These are phyloP conservation scores for cattle (Bos taurus) DNA, from an alignment of 2,113 vertebrate genomes.

Conservation along the genomic window ARS-UCD2.0 NC_037338.1:105081501-105082000, in stretches of 20 bases:
- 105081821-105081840: neutral
- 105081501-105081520: constrained; percentile 37
- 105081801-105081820: neutral
- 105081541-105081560: neutral
- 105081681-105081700: accelerated
- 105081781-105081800: neutral
- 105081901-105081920: neutral
- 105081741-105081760: neutral
- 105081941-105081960: neutral
- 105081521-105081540: neutral
- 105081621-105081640: accelerated
- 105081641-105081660: neutral
- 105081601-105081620: neutral
- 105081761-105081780: accelerated
- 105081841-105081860: neutral
- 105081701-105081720: neutral
- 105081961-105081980: neutral
- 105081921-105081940: neutral
- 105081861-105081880: too few species aligned
- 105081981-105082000: neutral
- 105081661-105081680: neutral
- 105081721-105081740: too few species aligned
- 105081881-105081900: neutral
- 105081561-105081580: constrained; percentile 1
- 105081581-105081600: neutral